Evolutionary conservation across 2,888 invertebrate genomes (phyloP).

Genomic region (Boloria selene): DNA sequence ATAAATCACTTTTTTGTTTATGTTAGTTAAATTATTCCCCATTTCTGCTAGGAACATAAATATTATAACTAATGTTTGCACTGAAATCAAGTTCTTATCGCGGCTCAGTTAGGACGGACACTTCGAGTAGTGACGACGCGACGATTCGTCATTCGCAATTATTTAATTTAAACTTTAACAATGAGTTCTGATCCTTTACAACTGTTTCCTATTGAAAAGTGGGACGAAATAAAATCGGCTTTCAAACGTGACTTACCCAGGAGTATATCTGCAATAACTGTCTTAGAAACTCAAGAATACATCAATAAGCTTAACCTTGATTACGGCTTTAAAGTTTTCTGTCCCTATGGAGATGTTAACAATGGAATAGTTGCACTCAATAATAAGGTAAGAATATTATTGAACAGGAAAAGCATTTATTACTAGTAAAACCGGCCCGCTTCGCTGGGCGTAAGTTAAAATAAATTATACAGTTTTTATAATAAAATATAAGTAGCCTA

Average conservation of each 20-base stretch:
- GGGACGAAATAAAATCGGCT: constrained; percentile 49
- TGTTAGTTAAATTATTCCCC: background rate
- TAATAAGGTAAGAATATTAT: constrained; percentile 49
- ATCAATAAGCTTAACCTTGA: constrained; percentile 52
- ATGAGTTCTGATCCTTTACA: constrained; percentile 43
- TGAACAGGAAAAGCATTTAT: too few species aligned
- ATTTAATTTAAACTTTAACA: constrained; percentile 8
- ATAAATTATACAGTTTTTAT: too few species aligned
- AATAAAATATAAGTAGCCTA: too few species aligned
- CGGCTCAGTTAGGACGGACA: background rate
- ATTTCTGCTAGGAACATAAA: background rate
- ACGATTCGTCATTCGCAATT: background rate
- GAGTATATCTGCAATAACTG: constrained; percentile 57
- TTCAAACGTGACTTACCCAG: constrained; percentile 55
- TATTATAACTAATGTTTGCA: constrained; percentile 2
- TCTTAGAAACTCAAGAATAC: constrained; percentile 59
- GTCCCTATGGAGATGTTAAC: constrained; percentile 61
- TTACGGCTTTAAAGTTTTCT: constrained; percentile 61
- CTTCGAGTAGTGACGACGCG: constrained; percentile 1
- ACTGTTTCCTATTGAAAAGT: constrained; percentile 47
- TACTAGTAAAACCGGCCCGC: too few species aligned
- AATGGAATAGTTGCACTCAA: constrained; percentile 64
- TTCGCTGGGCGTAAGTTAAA: too few species aligned
- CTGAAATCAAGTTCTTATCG: constrained; percentile 6
- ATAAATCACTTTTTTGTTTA: too few species aligned